A percentile compares a stretch with the other conserved stretches of the same genome.
Evolutionary conservation across 2,888 invertebrate genomes (phyloP).

Genomic region (Philhelius pedissequus): DNA sequence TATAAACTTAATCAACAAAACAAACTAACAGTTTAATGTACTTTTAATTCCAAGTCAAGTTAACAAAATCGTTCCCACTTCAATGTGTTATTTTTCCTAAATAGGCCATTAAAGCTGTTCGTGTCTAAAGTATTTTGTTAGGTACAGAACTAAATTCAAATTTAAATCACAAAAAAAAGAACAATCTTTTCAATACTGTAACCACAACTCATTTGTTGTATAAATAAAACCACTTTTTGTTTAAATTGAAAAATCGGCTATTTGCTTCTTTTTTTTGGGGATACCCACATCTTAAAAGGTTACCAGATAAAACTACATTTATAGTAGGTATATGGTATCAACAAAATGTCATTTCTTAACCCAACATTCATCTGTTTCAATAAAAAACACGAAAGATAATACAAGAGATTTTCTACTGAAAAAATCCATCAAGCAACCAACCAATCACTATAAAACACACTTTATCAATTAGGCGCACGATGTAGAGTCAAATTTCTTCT

Average conservation of each 20-base stretch:
- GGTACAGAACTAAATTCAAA: not conserved
- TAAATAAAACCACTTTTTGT: conserved; percentile 24
- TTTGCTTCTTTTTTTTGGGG: conserved; percentile 28
- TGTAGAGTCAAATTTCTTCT: conserved; percentile 24
- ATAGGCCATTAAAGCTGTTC: conserved; percentile 4
- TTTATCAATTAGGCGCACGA: conserved; percentile 57
- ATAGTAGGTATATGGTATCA: conserved; percentile 11
- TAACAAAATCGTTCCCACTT: not conserved
- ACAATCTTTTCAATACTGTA: not conserved
- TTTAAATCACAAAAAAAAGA: not conserved
- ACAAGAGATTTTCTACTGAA: conserved; percentile 28
- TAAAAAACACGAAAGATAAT: conserved; percentile 35
- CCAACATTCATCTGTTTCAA: conserved; percentile 46
- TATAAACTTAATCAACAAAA: not conserved
- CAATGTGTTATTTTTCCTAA: not conserved
- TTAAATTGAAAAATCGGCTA: conserved; percentile 11
- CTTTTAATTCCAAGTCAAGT: not conserved
- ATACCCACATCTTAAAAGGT: conserved; percentile 18
- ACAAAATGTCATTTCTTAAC: conserved; percentile 39
- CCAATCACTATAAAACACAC: conserved; percentile 41
- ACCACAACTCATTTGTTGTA: conserved; percentile 21
- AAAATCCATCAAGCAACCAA: conserved; percentile 44
- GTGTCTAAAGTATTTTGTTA: conserved; percentile 19
- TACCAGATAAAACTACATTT: conserved; percentile 18
- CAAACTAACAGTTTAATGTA: not conserved